Evolutionary conservation across 2,113 vertebrate species (phyloP).

Genomic region (Mormoops blainvillei): DNA sequence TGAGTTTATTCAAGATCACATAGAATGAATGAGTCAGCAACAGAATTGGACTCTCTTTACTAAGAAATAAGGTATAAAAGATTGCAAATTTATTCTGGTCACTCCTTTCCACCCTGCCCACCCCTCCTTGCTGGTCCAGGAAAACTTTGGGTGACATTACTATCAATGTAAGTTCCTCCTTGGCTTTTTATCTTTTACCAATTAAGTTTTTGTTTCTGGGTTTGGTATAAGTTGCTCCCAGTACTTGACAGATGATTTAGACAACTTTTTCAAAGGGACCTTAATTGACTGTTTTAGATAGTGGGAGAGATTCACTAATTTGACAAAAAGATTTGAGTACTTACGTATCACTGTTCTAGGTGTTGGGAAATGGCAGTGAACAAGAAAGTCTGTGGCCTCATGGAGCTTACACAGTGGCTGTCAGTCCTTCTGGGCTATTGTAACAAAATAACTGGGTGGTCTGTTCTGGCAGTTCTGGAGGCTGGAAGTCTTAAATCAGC

Average conservation of each 20-base stretch:
- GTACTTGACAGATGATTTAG: not conserved
- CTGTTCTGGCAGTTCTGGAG: not conserved
- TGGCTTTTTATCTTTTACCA: not conserved
- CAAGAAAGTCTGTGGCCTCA: not conserved
- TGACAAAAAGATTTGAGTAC: not conserved
- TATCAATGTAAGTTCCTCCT: not conserved
- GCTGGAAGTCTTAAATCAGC: not conserved
- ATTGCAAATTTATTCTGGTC: not conserved
- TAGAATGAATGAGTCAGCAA: not conserved
- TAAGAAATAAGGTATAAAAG: not conserved
- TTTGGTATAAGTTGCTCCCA: not conserved
- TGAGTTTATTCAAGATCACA: not conserved
- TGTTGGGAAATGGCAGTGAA: not conserved
- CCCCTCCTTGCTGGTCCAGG: not conserved
- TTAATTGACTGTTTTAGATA: not conserved
- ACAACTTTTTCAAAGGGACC: not conserved
- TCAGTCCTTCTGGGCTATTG: not conserved
- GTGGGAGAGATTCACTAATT: not conserved
- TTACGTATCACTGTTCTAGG: not conserved
- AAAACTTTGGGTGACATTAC: not conserved
- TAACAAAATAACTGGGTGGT: not conserved
- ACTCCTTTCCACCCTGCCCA: not conserved
- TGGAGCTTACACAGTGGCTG: not conserved
- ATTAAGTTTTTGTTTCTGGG: not conserved
- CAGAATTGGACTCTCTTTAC: not conserved